Percentiles rank a stretch among this genome's conserved stretches.
phyloP scores from a whole-genome alignment of 2,888 invertebrate species.

The Homarus gammarus region DNA sequence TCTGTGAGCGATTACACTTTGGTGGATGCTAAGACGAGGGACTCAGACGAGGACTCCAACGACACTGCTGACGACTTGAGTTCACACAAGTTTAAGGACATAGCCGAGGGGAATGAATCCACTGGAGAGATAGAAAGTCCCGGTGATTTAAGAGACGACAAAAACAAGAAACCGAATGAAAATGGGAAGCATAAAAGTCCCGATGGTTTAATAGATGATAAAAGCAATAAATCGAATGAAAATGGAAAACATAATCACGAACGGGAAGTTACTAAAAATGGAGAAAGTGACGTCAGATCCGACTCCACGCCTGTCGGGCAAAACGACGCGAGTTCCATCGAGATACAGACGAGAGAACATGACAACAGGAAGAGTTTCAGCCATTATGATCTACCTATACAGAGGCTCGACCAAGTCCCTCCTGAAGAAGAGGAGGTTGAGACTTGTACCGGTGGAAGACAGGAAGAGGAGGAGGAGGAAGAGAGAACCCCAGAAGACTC shows the following conservation, averaged over 20 bases:
- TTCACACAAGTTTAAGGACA: not conserved
- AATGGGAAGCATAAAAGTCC: not conserved
- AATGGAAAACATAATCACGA: not conserved
- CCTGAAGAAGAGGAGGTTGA: constrained; percentile 2
- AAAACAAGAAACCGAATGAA: not conserved
- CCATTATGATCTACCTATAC: constrained; percentile 48
- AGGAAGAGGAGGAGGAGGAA: not conserved
- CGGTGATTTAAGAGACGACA: not conserved
- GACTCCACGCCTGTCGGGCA: not conserved
- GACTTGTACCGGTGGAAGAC: not conserved
- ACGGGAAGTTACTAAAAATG: not conserved
- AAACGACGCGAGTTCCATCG: constrained; percentile 7
- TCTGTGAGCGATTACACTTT: constrained; percentile 58
- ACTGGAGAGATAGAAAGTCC: constrained; percentile 10
- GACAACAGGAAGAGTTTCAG: constrained; percentile 57
- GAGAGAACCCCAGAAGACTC: not conserved
- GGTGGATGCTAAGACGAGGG: constrained; percentile 28
- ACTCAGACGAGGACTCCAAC: constrained; percentile 25
- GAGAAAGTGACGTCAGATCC: not conserved
- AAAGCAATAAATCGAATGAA: not conserved
- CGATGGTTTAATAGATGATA: not conserved
- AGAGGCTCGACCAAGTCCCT: constrained; percentile 28
- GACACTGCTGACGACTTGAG: constrained; percentile 51
- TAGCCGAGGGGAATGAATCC: constrained; percentile 5
- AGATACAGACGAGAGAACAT: not conserved